Evolutionary conservation across 1,140 invertebrate species (phyloP), one percentile per base, ranked within the genome.

Genomic region (Pseudomyrmex gracilis): DNA sequence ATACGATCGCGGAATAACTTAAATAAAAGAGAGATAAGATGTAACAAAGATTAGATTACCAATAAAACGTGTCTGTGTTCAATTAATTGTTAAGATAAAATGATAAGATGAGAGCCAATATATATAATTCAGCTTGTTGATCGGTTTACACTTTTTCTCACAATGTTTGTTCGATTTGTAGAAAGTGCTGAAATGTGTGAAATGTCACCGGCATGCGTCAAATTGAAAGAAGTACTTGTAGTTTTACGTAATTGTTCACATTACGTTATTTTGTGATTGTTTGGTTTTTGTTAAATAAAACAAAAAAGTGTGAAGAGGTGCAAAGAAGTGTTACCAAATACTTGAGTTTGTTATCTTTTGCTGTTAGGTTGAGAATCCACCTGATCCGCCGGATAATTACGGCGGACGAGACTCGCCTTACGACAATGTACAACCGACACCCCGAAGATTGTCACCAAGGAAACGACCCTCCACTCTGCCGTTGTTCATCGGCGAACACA

Each of bases 401-500:
- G 85, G 84, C 0, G 92, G 91, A 49, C 94, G 96, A 63, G 92
- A 94, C 45, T 97, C 96, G 68, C 96, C 96, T 58, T 97, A 97
- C 90, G 97, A 97, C 91, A 97, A 97, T 91, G 95, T 96, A 85
- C 84, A 87, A 68, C 60, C 88, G 34, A 93, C 94, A 45, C 91
- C 91, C 47, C 94, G 94, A 78, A 89, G 77, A 87, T 89, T 87
- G 43, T 76, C 82, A 5, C 88, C 90, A 34, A 87, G 91, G 53
- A 92, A 92, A 84, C 91, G 91, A 66, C 92, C 90, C 20, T 87
- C 93, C 5, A 94, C 93, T 57, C 86, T 94, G 47, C 91, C 95
- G 84, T 93, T 96, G 77, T 98, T 97, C 91, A 97, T 98, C 87
- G 97, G 97, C 22, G 95, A 95, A 77, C 96, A 97, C 90, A 97